Conservation (phyloP, 2,888 invertebrate species). For the Asteroscopus sphinx region DNA sequence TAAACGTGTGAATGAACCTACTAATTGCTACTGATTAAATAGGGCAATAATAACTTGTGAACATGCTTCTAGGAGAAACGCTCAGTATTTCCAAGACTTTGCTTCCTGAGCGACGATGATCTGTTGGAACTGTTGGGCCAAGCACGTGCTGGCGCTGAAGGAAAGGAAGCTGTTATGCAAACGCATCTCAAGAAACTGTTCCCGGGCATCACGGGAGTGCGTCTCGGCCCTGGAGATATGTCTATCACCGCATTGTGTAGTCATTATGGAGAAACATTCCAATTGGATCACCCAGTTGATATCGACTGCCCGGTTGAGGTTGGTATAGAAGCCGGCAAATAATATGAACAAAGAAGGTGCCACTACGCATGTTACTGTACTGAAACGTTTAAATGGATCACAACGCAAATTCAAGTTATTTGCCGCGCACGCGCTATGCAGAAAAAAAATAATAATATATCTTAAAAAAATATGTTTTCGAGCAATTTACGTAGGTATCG, state of each 20-base stretch:
- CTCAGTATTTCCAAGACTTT: constrained; percentile 97
- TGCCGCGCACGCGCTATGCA: too few relatives aligned
- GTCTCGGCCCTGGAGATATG: constrained; percentile 89
- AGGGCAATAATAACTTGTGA: too few relatives aligned
- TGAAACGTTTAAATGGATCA: too few relatives aligned
- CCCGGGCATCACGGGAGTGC: constrained; percentile 95
- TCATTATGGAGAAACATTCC: constrained; percentile 93
- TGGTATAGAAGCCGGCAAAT: too few relatives aligned
- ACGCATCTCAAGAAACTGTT: constrained; percentile 98
- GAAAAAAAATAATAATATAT: too few relatives aligned
- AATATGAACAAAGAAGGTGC: too few relatives aligned
- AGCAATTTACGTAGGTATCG: too few relatives aligned
- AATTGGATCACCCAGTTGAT: constrained; percentile 91
- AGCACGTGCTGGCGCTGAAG: constrained; percentile 92
- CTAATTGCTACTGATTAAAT: too few relatives aligned
- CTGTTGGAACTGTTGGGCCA: constrained; percentile 98
- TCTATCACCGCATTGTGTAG: constrained; percentile 93
- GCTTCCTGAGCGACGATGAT: constrained; percentile 99
- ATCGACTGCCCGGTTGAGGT: constrained; percentile 95
- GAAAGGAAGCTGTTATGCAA: constrained; percentile 95
- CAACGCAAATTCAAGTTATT: too few relatives aligned
- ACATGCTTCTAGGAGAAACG: constrained; percentile 94
- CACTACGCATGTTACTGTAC: too few relatives aligned
- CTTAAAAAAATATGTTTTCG: not conserved
- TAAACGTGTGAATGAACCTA: too few relatives aligned